Conservation (phyloP, 2,888 invertebrate genomes). For the Dilophus febrilis region DNA sequence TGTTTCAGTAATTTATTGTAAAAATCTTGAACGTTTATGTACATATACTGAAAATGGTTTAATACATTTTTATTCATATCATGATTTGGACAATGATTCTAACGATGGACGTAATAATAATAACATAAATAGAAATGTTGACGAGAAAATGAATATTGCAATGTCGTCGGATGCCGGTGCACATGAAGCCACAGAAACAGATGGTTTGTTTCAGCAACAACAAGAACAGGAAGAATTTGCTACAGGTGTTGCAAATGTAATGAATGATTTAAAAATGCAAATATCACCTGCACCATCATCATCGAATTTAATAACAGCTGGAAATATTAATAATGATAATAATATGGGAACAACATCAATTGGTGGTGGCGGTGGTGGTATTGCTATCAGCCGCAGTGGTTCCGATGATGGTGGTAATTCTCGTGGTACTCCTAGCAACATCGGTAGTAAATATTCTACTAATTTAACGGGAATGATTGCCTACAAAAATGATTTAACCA, state of each 20-base stretch:
- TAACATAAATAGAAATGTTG: constrained; percentile 10
- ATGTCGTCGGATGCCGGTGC: constrained; percentile 6
- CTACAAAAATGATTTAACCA: constrained; percentile 38
- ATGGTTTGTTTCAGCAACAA: constrained; percentile 13
- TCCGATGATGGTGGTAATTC: neutral
- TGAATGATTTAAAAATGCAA: no score
- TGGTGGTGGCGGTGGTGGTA: no score
- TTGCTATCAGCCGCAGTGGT: no score
- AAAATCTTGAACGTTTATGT: constrained; percentile 73
- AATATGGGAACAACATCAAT: no score
- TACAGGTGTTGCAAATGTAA: neutral
- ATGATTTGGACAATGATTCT: constrained; percentile 53
- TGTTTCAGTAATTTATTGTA: constrained; percentile 69
- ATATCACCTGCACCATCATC: constrained; percentile 5
- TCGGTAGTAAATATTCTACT: neutral
- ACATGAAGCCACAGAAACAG: constrained; percentile 19
- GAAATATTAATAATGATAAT: no score
- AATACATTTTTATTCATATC: constrained; percentile 65
- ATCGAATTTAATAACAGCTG: neutral
- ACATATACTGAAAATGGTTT: constrained; percentile 65
- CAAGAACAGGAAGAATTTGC: neutral
- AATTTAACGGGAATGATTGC: constrained; percentile 30
- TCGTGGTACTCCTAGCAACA: neutral
- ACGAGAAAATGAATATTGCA: constrained; percentile 11
- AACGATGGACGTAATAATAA: constrained; percentile 56